Conservation (phyloP, 2,888 invertebrate species). For the Pandemis cinnamomeana region DNA sequence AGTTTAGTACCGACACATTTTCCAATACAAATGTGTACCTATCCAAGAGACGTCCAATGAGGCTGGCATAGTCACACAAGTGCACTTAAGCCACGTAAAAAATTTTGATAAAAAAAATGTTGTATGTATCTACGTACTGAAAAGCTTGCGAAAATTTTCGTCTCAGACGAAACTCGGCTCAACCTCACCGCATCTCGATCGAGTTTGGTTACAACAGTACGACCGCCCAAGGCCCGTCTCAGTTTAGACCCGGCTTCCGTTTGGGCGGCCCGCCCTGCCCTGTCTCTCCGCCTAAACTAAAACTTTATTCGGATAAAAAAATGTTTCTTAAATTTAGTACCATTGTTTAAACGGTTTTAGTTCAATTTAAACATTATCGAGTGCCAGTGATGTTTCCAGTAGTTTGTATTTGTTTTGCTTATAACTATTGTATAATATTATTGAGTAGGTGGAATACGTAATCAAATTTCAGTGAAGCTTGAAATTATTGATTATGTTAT, state of each 20-base stretch:
- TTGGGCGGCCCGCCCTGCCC: constrained; percentile 64
- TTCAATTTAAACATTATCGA: neutral
- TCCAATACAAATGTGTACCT: no score
- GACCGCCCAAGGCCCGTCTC: constrained; percentile 48
- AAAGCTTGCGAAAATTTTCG: no score
- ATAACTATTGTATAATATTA: neutral
- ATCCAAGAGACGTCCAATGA: no score
- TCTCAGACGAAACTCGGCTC: constrained; percentile 1
- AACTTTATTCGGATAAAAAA: constrained; percentile 29
- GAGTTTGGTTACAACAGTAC: constrained; percentile 28
- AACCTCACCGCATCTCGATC: neutral
- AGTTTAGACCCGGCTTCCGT: constrained; percentile 59
- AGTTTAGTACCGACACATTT: no score
- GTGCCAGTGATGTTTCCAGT: neutral
- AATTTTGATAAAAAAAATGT: no score
- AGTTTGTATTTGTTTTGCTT: neutral
- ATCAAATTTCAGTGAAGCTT: neutral
- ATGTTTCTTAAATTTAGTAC: neutral
- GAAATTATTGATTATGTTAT: neutral
- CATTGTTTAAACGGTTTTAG: neutral
- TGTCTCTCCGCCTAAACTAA: constrained; percentile 49
- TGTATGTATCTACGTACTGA: no score
- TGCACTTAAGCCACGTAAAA: no score
- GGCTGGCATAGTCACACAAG: no score
- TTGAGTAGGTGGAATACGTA: neutral